Conservation (phyloP, 2,797 vertebrate genomes). For the Microctenopoma stevenorrisi region DNA sequence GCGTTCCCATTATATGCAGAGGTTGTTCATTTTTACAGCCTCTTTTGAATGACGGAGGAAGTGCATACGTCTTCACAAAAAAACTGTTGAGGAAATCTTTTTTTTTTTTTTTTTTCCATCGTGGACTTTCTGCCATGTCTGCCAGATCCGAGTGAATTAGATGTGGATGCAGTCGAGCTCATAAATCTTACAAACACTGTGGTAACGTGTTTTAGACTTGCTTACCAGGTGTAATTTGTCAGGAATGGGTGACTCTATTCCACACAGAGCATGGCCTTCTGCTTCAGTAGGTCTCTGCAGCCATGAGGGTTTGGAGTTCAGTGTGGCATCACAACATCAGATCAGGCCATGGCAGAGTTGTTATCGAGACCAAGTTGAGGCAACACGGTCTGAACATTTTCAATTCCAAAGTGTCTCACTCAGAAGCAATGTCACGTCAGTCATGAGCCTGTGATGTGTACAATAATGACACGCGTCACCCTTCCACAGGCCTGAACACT, state of each 20-base stretch:
- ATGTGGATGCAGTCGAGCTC: conserved; percentile 65
- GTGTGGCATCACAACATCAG: conserved; percentile 41
- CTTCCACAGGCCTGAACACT: not conserved
- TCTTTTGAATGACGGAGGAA: conserved; percentile 60
- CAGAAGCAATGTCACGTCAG: not conserved
- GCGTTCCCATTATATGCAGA: conserved; percentile 56
- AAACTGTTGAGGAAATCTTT: conserved; percentile 69
- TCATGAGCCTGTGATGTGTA: not conserved
- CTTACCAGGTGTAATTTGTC: conserved; percentile 77
- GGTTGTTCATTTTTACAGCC: conserved; percentile 75
- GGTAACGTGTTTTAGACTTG: conserved; percentile 71
- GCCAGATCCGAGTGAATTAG: conserved; percentile 69
- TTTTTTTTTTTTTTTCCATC: conserved; percentile 44
- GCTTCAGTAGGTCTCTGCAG: conserved; percentile 33
- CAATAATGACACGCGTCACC: not conserved
- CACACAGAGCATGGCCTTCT: conserved; percentile 39
- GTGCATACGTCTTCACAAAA: conserved; percentile 75
- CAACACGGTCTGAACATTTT: not conserved
- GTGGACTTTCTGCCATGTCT: conserved; percentile 64
- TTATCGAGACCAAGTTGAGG: conserved; percentile 17
- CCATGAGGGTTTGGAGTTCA: conserved; percentile 43
- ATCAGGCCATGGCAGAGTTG: conserved; percentile 29
- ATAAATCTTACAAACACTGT: conserved; percentile 78
- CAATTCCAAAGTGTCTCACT: conserved; percentile 7
- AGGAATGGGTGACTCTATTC: conserved; percentile 60